Conservation (phyloP, 92 coral and sea anemone genomes). For the Metridium senile region DNA sequence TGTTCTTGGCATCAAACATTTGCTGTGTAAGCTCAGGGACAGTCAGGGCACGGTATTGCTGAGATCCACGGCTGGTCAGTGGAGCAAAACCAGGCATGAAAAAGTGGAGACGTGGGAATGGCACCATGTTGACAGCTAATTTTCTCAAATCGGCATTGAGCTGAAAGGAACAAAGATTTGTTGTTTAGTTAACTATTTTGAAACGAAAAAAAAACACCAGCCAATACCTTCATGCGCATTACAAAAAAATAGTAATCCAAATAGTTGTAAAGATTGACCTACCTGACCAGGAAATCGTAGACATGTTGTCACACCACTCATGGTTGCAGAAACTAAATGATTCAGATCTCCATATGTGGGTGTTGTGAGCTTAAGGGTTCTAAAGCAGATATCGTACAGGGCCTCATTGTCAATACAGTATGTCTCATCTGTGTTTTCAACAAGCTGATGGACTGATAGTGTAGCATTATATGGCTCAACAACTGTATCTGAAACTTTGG, state of each 20-base stretch:
- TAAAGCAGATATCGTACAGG: slow-evolving; percentile 87
- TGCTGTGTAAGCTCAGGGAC: slow-evolving; percentile 89
- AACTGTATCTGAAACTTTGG: slow-evolving; percentile 78
- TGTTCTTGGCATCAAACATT: slow-evolving; percentile 86
- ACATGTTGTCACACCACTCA: slow-evolving; percentile 93
- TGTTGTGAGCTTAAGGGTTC: slow-evolving; percentile 77
- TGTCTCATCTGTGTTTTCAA: slow-evolving; percentile 84
- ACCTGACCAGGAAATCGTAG: slow-evolving; percentile 92
- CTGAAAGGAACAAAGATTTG: slow-evolving; percentile 25
- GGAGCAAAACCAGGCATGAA: slow-evolving; percentile 98
- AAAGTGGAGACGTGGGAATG: slow-evolving; percentile 94
- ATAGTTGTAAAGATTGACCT: not conserved
- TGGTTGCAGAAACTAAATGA: slow-evolving; percentile 90
- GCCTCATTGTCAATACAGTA: slow-evolving; percentile 92
- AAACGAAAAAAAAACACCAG: not conserved
- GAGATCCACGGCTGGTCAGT: slow-evolving; percentile 94
- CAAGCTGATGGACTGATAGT: slow-evolving; percentile 80
- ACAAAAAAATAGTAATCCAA: not conserved
- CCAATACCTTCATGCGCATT: not conserved
- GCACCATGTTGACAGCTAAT: slow-evolving; percentile 96
- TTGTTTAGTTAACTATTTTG: not conserved
- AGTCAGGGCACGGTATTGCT: slow-evolving; percentile 82
- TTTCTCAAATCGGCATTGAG: slow-evolving; percentile 87
- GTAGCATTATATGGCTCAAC: slow-evolving; percentile 92
- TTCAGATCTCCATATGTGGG: slow-evolving; percentile 91